Conservation (phyloP, 2,888 invertebrate species). For the Labia minor region DNA sequence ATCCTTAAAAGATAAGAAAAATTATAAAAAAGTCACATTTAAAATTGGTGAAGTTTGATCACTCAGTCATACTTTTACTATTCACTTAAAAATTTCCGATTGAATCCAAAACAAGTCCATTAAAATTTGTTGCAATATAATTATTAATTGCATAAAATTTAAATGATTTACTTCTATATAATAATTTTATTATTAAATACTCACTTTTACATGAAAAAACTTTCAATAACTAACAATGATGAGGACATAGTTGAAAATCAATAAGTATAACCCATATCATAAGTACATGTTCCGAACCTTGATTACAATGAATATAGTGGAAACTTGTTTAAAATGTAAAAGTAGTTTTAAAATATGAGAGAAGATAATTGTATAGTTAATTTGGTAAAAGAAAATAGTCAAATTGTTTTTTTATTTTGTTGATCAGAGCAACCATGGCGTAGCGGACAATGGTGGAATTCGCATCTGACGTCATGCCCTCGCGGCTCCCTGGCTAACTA, state of each 20-base stretch:
- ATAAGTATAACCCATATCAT: neutral
- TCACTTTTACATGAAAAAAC: neutral
- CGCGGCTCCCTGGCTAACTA: neutral
- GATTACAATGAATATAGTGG: too few species aligned
- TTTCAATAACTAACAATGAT: neutral
- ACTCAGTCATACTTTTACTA: neutral
- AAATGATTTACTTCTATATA: neutral
- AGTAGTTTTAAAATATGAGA: too few species aligned
- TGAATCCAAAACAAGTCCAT: neutral
- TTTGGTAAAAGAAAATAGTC: too few species aligned
- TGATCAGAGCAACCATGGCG: neutral
- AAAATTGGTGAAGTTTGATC: neutral
- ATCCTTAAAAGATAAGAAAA: neutral
- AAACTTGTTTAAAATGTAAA: too few species aligned
- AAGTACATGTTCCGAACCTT: neutral
- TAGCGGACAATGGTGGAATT: slow-evolving; percentile 13
- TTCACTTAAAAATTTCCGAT: neutral
- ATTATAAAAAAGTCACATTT: neutral
- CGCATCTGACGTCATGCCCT: neutral
- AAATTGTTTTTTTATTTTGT: neutral
- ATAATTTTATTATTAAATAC: neutral
- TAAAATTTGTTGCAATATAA: too few species aligned
- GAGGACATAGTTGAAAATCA: neutral
- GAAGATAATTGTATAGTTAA: too few species aligned
- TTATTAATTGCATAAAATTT: too few species aligned